Percentiles rank a stretch among this genome's conserved stretches.
Evolutionary conservation across 2,888 invertebrate species (phyloP).

Genomic region (Apoderus coryli): DNA sequence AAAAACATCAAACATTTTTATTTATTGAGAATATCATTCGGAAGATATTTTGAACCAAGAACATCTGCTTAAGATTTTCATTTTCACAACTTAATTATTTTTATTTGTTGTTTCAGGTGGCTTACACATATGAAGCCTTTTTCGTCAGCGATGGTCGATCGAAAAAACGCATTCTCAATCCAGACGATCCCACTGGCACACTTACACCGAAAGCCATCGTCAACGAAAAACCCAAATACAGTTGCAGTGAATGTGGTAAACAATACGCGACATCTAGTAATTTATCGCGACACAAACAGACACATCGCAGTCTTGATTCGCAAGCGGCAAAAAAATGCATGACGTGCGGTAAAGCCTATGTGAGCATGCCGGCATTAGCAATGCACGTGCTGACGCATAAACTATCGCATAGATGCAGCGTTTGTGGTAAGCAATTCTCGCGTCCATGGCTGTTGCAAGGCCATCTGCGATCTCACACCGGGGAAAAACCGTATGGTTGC

Average conservation of each 20-base stretch:
- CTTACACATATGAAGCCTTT: slow-evolving; percentile 85
- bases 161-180: slow-evolving; percentile 34
- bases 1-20: no score
- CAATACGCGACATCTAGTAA: slow-evolving; percentile 84
- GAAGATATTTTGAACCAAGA: no score
- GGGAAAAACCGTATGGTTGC: slow-evolving; percentile 87
- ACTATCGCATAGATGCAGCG: slow-evolving; percentile 77
- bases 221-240: slow-evolving; percentile 40
- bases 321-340: slow-evolving; percentile 87
- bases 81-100: no score
- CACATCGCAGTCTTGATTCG: slow-evolving; percentile 83
- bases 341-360: slow-evolving; percentile 91
- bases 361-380: slow-evolving; percentile 92
- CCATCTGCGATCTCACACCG: slow-evolving; percentile 79
- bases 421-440: slow-evolving; percentile 90
- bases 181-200: slow-evolving; percentile 20
- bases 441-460: slow-evolving; percentile 90
- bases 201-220: slow-evolving; percentile 19
- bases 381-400: slow-evolving; percentile 90
- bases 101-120: no score
- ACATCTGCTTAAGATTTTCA: no score
- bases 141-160: slow-evolving; percentile 79
- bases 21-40: no score
- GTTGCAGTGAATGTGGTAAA: slow-evolving; percentile 81
- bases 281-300: slow-evolving; percentile 79